Base-by-base conservation (phyloP, 2,888 invertebrate genomes). In the Macrophya annulata region DNA sequence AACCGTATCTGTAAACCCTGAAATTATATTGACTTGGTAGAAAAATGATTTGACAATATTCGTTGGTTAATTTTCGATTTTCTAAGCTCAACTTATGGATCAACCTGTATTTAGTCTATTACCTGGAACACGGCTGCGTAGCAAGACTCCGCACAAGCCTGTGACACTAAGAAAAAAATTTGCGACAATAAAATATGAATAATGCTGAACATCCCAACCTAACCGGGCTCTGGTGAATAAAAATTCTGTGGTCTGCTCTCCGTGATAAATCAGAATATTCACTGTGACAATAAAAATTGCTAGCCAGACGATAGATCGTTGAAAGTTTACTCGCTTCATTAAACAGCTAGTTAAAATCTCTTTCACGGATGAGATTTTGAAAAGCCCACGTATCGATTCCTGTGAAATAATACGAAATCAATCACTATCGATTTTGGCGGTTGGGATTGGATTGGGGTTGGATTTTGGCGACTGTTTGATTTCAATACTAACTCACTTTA, bases 191-290 rank as follows among this genome's bases (percentile, higher is more conserved):
- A 94, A 97, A 55, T 94, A 92, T 0, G 96, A 96, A 88, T 94
- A 96, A 43, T 96, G 94, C 81, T 94, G 93, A 48, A 96, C 93
- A n/a, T 95, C 94, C 97, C 97, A 97, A 40, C 95, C 94, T 71
- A 97, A 95, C 89, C 95, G 95, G 59, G 95, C 94, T 86, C 96
- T 94, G 8, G 95, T 92, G 89, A 96, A 97, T 88, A 96, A 89
- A 90, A 95, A 97, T 77, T 95, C 94, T 17, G 97, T 93, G 10
- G 93, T 90, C n/a, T 92, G 85, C 25, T 94, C 91, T n/a, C 96
- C 96, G 86, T 94, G 94, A 5, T 94, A 84, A 37, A 94, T 91
- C 85, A 94, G 93, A 86, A 94, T 89, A 0, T 92, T 90, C 37
- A 92, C 17, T 5, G 88, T 86, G 40, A 92, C 87, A n/a, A 87